Conservation (phyloP, 2,113 vertebrate species). For the Peromyscus maniculatus region DNA sequence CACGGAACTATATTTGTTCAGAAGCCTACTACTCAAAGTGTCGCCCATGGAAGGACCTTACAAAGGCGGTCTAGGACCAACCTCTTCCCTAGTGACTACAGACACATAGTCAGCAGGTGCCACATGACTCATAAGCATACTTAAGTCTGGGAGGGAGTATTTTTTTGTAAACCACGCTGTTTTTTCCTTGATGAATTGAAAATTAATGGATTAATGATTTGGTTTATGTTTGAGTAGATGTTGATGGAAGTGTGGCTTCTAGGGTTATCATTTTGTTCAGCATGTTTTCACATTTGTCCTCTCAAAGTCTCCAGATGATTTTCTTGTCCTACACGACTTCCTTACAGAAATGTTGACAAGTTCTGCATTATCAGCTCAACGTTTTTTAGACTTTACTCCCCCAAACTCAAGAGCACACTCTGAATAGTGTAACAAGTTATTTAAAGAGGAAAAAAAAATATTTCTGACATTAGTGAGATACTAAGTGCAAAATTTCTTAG, state of each 20-base stretch:
- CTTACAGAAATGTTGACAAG: conserved; percentile 46
- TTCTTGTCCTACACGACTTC: background rate
- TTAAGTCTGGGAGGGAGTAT: conserved; percentile 6
- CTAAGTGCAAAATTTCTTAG: background rate
- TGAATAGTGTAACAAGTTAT: background rate
- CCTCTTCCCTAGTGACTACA: background rate
- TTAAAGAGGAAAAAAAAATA: conserved; percentile 34
- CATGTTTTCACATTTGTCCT: background rate
- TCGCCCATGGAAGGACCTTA: background rate
- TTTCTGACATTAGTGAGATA: background rate
- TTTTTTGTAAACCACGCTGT: background rate
- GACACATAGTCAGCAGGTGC: background rate
- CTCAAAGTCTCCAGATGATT: background rate
- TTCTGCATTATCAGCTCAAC: background rate
- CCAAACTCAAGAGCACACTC: background rate
- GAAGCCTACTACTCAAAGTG: background rate
- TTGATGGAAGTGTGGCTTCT: background rate
- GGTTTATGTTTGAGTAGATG: conserved; percentile 32
- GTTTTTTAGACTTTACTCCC: background rate
- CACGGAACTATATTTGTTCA: background rate
- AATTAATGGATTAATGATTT: conserved; percentile 50
- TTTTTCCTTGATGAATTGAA: background rate
- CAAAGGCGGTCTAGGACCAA: background rate
- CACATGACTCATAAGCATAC: background rate
- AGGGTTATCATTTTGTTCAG: conserved; percentile 4